Evolutionary conservation across 2,888 invertebrate genomes (phyloP), one percentile per base, ranked within the genome.

Genomic region (Epistrophella euchroma): DNA sequence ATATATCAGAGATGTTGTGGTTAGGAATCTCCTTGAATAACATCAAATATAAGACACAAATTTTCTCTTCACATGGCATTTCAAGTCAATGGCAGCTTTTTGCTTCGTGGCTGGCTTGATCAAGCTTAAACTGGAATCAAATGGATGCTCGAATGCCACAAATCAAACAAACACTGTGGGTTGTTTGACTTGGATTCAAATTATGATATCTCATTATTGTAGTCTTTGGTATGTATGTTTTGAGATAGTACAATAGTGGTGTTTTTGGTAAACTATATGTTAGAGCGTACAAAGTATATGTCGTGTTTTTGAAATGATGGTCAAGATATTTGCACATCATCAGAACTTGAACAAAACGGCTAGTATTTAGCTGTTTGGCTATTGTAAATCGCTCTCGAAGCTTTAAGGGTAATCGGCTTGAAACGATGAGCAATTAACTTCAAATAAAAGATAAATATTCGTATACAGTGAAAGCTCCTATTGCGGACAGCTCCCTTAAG

Each of bases 121-220:
- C 35, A 58, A 19, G 58, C 37, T 58, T 37, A 37, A 6, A 37
- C 19, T 37, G 19, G 5, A 19, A 56, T 56, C 0, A 7, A n/a
- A 35, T 19, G n/a, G 19, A 22, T 68, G 19, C 47, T 72, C 28
- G 74, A 70, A 50, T 55, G 43, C 81, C 76, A 71, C 71, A 81
- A 81, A 81, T 81, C 81, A 76, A 81, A 81, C 71, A 81, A 71
- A 56, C 71, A 75, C 50, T 47, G 71, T 32, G 35, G 55, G 35
- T 62, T 55, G 75, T 64, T 70, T 72, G 76, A 72, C 71, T 75
- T 76, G 13, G 50, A 66, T 50, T 71, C 62, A 56, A 71, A 71
- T 64, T 56, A 64, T 47, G 81, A 81, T 71, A 76, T 76, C 71
- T 71, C 71, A 81, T 70, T 52, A 70, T 37, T 40, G 19, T n/a